Evolutionary conservation across 2,797 vertebrate genomes (phyloP), one percentile per base, ranked within the genome.

Genomic region (Acrossocheilus wenchowensis): DNA sequence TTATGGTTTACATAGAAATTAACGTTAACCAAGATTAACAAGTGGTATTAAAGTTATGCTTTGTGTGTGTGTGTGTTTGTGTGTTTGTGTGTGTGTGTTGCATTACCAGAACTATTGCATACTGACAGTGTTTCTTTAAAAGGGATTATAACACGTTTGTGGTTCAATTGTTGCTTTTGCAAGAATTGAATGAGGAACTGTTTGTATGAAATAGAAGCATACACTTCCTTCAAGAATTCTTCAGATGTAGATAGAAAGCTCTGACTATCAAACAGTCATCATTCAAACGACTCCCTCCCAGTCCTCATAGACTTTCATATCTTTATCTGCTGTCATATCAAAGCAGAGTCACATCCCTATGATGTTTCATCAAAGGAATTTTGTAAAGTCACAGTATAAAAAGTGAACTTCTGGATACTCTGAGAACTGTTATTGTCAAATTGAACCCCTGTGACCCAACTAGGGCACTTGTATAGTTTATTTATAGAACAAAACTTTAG

Each of bases 361-460:
- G 34, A 78, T 71, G 52, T 66, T 64, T 75, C 21, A 86, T 86
- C 39, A 83, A 45, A 72, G 45, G 45, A 36, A 60, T 73, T 83
- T 19, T 82, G 14, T 17, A 19, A 72, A 54, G 52, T 78, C 68
- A 81, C 48, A 69, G 9, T n/a, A 71, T 21, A 45, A 60, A 73
- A 73, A 14, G 4, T 14, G 15, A 36, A 68, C 19, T 57, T 21
- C 43, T 34, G 39, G n/a, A 48, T 17, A 36, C 19, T 74, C 52
- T 17, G 39, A 62, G 71, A 72, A 34, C 30, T 36, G n/a, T 48
- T 83, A 19, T 83, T 48, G 2, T 50, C 57, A 64, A 21, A 64
- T 23, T 14, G 1, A 74, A 57, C 39, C 6, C 6, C 12, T n/a
- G 15, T 45, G 7, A 57, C 23, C 36, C 15, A 45, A 34, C 17